phyloP scores from a whole-genome alignment of 2,113 vertebrate species.

The Chrysemys picta region DNA sequence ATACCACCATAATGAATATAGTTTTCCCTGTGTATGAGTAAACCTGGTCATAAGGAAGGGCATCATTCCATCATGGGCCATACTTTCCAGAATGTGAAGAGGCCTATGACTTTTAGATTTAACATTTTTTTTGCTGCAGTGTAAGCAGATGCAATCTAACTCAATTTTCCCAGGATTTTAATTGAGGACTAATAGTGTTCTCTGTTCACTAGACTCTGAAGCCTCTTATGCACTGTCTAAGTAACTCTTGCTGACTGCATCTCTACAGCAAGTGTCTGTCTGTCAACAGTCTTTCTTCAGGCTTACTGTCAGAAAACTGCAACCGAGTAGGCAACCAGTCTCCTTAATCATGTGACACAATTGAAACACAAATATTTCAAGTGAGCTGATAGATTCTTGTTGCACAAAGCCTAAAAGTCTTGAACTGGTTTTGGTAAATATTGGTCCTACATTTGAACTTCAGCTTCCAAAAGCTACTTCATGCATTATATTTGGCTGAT shows the following conservation, averaged over 20 bases:
- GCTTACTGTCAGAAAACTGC: not conserved
- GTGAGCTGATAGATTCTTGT: not conserved
- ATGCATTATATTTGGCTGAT: not conserved
- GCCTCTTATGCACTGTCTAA: not conserved
- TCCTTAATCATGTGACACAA: not conserved
- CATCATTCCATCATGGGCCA: slow-evolving; percentile 50
- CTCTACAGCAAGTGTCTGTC: not conserved
- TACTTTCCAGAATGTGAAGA: slow-evolving; percentile 50
- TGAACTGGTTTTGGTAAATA: not conserved
- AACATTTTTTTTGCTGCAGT: not conserved
- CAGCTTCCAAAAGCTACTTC: not conserved
- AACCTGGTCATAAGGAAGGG: slow-evolving; percentile 68
- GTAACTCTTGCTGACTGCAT: not conserved
- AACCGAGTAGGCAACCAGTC: not conserved
- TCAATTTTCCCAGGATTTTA: not conserved
- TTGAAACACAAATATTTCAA: slow-evolving; percentile 20
- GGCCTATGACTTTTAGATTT: slow-evolving; percentile 25
- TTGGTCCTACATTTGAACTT: not conserved
- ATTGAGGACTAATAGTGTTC: not conserved
- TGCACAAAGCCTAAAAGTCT: not conserved
- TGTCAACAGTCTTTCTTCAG: not conserved
- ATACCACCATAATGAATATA: slow-evolving; percentile 38
- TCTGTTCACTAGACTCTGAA: not conserved
- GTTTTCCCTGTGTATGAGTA: slow-evolving; percentile 63
- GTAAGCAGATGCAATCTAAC: not conserved